These are phyloP conservation scores for Miichthys miiuy DNA, from an alignment of 2,797 vertebrate species.

Conservation along the genomic window DNA sequence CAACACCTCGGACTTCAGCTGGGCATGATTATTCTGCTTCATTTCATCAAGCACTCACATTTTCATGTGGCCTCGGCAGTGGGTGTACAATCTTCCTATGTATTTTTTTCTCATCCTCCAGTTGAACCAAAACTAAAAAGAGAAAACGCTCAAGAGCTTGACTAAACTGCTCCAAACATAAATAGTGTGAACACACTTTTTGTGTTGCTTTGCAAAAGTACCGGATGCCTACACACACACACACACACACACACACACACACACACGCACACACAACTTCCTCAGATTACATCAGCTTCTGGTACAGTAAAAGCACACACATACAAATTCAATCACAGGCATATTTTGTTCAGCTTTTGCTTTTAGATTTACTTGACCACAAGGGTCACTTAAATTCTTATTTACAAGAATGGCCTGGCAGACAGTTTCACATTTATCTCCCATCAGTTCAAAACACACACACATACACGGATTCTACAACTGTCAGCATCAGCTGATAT, in stretches of 20 bases:
- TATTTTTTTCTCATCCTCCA: slow-evolving; percentile 19
- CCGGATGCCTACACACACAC: slow-evolving; percentile 61
- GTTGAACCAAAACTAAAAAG: slow-evolving; percentile 51
- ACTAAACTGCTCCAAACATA: slow-evolving; percentile 67
- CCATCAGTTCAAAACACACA: slow-evolving; percentile 26
- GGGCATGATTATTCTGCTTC: slow-evolving; percentile 6
- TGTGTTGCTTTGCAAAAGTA: slow-evolving; percentile 51
- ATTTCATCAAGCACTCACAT: slow-evolving; percentile 32
- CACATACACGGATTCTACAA: neutral
- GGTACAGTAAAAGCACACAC: slow-evolving; percentile 24
- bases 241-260: slow-evolving; percentile 64
- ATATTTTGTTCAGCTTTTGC: slow-evolving; percentile 28
- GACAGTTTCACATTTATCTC: slow-evolving; percentile 25
- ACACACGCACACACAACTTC: slow-evolving; percentile 61
- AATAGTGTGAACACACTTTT: slow-evolving; percentile 48
- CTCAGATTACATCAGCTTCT: slow-evolving; percentile 65
- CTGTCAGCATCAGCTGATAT: slow-evolving; percentile 4
- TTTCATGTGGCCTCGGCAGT: slow-evolving; percentile 43
- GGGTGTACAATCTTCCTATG: slow-evolving; percentile 34
- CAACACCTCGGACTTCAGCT: neutral
- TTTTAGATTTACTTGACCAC: slow-evolving; percentile 24
- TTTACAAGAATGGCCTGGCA: slow-evolving; percentile 10
- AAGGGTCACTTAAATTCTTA: slow-evolving; percentile 25
- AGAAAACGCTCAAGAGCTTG: slow-evolving; percentile 50
- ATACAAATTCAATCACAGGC: slow-evolving; percentile 12